These are phyloP conservation scores for Phlogophora meticulosa DNA, from an alignment of 2,888 invertebrate genomes.

Conservation along the genomic window DNA sequence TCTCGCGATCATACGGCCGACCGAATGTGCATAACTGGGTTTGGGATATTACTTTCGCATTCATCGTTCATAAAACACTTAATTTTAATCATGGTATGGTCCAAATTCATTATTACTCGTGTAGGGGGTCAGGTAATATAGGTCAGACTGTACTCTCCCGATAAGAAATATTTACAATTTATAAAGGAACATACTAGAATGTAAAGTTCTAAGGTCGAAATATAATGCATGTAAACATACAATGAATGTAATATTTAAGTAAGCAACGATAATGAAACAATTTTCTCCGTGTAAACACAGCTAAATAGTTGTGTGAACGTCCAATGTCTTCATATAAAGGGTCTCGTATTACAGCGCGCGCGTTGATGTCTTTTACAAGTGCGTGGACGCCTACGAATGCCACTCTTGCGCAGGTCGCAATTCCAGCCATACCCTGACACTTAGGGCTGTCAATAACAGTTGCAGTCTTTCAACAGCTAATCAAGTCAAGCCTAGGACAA, in stretches of 20 bases:
- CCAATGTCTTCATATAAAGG: conserved; percentile 57
- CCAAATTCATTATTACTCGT: too few species aligned
- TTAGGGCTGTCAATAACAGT: conserved; percentile 66
- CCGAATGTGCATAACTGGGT: too few species aligned
- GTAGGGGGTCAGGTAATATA: too few species aligned
- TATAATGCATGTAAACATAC: conserved; percentile 23
- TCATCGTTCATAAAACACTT: too few species aligned
- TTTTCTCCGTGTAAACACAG: conserved; percentile 41
- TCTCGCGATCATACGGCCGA: too few species aligned
- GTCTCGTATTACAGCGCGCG: conserved; percentile 58
- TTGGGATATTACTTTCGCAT: too few species aligned
- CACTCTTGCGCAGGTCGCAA: conserved; percentile 63
- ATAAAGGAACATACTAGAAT: conserved; percentile 30
- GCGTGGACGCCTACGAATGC: conserved; percentile 59
- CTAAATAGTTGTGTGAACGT: conserved; percentile 43
- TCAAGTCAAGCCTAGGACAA: conserved; percentile 55
- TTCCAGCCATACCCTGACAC: conserved; percentile 63
- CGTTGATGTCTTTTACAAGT: conserved; percentile 86
- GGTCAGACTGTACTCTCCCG: conserved; percentile 23
- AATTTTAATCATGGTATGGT: too few species aligned
- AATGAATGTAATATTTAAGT: conserved; percentile 24
- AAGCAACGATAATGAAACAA: conserved; percentile 36
- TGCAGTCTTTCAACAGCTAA: conserved; percentile 58
- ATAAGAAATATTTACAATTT: conserved; percentile 34
- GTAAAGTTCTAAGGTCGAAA: background rate